Evolutionary conservation across 2,888 invertebrate genomes (phyloP).

Genomic region (Leptogaster cylindrica): DNA sequence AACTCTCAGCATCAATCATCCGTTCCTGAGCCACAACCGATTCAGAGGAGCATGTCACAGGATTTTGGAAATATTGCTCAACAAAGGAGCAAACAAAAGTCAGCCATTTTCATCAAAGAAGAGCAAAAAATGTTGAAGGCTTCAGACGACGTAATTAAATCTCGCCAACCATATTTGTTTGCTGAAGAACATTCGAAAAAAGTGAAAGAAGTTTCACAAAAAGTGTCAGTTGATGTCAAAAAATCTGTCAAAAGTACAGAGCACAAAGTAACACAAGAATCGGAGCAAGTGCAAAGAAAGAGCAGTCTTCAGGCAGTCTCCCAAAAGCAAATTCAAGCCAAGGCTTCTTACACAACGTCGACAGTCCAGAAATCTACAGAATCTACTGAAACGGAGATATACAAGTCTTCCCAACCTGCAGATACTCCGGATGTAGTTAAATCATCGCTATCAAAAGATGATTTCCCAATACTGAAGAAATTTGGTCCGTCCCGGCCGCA

Average conservation of each 20-base stretch:
- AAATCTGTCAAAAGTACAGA: background rate
- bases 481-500: conserved; percentile 60
- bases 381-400: conserved; percentile 45
- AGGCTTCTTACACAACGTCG: too few relatives aligned
- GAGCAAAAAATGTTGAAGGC: too few relatives aligned
- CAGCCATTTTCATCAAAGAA: too few relatives aligned
- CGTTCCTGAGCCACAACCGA: too few relatives aligned
- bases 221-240: too few relatives aligned
- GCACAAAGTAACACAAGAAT: background rate
- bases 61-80: too few relatives aligned
- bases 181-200: too few relatives aligned
- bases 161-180: too few relatives aligned
- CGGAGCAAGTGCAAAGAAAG: conserved; percentile 3
- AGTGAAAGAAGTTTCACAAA: background rate
- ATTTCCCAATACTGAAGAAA: conserved; percentile 58
- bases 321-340: conserved; percentile 18
- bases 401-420: conserved; percentile 58
- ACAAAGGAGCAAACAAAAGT: too few relatives aligned
- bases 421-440: conserved; percentile 60
- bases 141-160: too few relatives aligned
- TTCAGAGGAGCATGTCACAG: too few relatives aligned
- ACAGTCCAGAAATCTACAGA: conserved; percentile 41
- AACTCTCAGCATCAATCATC: too few relatives aligned
- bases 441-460: conserved; percentile 58
- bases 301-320: background rate